phyloP scores from a whole-genome alignment of 2,113 vertebrate species.

The Antechinus flavipes region DNA sequence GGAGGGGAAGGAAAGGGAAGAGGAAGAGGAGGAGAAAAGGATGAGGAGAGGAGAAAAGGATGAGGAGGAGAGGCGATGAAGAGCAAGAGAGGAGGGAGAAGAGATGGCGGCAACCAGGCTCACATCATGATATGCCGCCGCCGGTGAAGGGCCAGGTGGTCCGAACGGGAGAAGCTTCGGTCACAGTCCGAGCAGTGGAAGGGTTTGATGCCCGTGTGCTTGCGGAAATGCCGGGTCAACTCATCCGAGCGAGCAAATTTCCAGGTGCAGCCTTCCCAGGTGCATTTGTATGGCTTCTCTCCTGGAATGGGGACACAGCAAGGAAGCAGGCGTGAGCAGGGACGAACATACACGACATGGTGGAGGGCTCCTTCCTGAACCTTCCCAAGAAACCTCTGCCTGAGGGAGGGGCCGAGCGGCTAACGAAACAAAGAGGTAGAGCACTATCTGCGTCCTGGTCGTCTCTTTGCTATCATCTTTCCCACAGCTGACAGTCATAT shows the following conservation, averaged over 20 bases:
- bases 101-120: constrained; percentile 64
- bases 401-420: background rate
- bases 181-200: constrained; percentile 97
- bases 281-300: constrained; percentile 97
- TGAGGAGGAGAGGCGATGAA: background rate
- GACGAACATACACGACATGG: background rate
- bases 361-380: too few relatives aligned
- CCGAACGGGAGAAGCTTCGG: constrained; percentile 97
- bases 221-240: constrained; percentile 97
- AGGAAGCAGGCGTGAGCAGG: constrained; percentile 52
- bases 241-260: constrained; percentile 97
- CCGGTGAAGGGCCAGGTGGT: constrained; percentile 96
- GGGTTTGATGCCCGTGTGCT: constrained; percentile 99
- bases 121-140: constrained; percentile 97
- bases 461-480: too few relatives aligned
- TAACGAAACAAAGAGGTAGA: background rate
- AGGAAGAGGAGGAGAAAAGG: too few relatives aligned
- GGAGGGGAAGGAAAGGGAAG: too few relatives aligned
- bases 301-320: constrained; percentile 81
- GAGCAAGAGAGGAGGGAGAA: constrained; percentile 35
- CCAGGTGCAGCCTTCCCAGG: constrained; percentile 98
- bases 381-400: background rate
- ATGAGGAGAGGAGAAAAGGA: background rate
- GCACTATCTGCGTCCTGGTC: too few relatives aligned
- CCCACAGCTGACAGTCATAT: too few relatives aligned